Base-by-base conservation (phyloP, 2,113 vertebrate species). In the Corythoichthys haematopterus region DNA sequence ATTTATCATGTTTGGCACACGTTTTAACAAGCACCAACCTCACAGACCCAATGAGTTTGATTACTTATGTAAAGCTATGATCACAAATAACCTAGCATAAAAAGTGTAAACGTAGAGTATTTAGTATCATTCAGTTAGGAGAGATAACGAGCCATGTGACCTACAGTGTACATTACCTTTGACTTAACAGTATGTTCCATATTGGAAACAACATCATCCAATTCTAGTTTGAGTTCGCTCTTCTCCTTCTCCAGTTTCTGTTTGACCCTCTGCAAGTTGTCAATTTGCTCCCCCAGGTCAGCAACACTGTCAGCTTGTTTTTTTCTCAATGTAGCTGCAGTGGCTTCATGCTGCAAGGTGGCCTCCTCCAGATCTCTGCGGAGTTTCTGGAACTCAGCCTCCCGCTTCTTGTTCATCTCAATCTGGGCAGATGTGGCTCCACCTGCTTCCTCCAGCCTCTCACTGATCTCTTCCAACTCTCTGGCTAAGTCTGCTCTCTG, bases 351-450 rank as follows among this genome's bases (percentile, higher is more conserved):
- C 10, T 91, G 90, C 84, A 94, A 83, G 0, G 93, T 94, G 12
- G 93, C 89, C 88, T 94, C 93, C 80, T 94, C 94, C 74, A 95
- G 86, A 85, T 95, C 94, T 7, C 94, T 74, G 7, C 93, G 77
- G 71, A 94, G 86, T 83, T 93, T 94, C 85, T 91, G 93, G 85
- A 94, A 93, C 68, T 95, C 94, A 0, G 85, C 88, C 70, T 95
- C 94, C 0, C 94, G 86, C 80, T 95, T 95, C 90, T 95, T 95
- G 88, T 94, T 87, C 85, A 88, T 84, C 82, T 88, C 85, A 46
- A 87, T 80, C 77, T 87, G 87, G 64, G 56, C 79, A 47, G 79
- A n/a, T 33, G 85, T 88, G n/a, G 88, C 86, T 70, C 84, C 86
- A 16, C 84, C 84, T 45, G 84, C 84, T 72, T 88, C 86, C 71